Evolutionary conservation across 1,140 invertebrate genomes (phyloP), one percentile per base, ranked within the genome.

Genomic region (Acromyrmex charruanus): DNA sequence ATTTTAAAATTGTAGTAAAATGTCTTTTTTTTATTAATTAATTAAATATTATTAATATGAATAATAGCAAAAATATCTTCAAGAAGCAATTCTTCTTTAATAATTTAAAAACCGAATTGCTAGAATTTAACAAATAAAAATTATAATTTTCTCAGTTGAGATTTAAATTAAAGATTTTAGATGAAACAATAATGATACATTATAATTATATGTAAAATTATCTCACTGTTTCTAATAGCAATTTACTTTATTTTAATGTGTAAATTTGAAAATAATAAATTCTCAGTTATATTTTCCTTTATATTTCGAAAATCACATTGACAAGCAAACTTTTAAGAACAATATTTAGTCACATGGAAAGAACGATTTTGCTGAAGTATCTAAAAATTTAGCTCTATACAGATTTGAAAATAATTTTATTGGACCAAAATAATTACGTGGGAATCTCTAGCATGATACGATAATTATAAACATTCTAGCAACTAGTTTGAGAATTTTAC

Each of bases 61-160:
- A 31, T 18, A 74, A 53, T 9, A 3, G 25, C 12, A 49, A 77
- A 65, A n/a, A 44, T 49, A 44, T 44, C 25, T 25, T 77, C 2
- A 49, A 31, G 31, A 65, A 44, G 6, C 16, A 25, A 28, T 49
- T 66, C 18, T 49, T 66, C 18, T 79, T 44, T 77, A 66, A 66
- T 49, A 66, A 14, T 49, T 79, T 14, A 21, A 66, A 77, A 4
- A 49, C 1, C 39, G n/a, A 39, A 39, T 39, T 39, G 35, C 35
- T 59, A 61, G 10, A 77, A 75, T 39, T 58, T 55, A n/a, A 35
- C 1, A 18, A 28, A n/a, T 58, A 35, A 31, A 75, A 53, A 55
- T 21, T 16, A 74, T 10, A 44, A 58, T 0, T 39, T 77, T 61
- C 44, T 63, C 18, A 28, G n/a, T 39, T 39, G 7, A 39, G 7